Evolutionary conservation across 2,113 vertebrate species (phyloP).

Genomic region (Coreoperca whiteheadi): DNA sequence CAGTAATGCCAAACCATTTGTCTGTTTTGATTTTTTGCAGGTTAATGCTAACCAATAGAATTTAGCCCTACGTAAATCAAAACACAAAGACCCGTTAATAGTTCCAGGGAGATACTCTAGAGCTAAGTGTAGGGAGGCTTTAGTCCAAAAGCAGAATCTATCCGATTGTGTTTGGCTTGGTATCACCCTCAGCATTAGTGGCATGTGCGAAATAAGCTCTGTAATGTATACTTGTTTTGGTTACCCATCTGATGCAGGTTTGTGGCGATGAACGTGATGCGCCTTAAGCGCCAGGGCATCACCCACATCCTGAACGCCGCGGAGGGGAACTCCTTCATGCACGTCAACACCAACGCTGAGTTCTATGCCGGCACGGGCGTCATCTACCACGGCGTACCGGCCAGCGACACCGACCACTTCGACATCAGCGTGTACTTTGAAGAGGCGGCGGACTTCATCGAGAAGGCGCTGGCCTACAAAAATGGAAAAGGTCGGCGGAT

Average conservation of each 20-base stretch:
- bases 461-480: constrained; percentile 89
- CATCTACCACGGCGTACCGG: constrained; percentile 92
- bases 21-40: too few species aligned
- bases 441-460: constrained; percentile 93
- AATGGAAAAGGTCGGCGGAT: constrained; percentile 85
- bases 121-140: not conserved
- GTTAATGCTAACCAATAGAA: not conserved
- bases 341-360: constrained; percentile 92
- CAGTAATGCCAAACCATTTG: not conserved
- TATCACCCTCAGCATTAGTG: not conserved
- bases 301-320: constrained; percentile 96
- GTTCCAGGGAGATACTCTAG: not conserved
- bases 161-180: not conserved
- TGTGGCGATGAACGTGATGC: constrained; percentile 88
- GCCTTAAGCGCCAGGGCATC: constrained; percentile 89
- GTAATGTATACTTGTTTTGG: not conserved
- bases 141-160: not conserved
- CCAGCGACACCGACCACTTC: constrained; percentile 93
- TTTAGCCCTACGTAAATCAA: not conserved
- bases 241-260: constrained; percentile 79
- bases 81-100: not conserved
- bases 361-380: constrained; percentile 92
- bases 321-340: constrained; percentile 96
- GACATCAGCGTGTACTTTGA: constrained; percentile 95
- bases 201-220: not conserved